Percentiles rank a stretch among this genome's conserved stretches.
phyloP scores from a whole-genome alignment of 1,140 invertebrate species.

The Patella vulgata region DNA sequence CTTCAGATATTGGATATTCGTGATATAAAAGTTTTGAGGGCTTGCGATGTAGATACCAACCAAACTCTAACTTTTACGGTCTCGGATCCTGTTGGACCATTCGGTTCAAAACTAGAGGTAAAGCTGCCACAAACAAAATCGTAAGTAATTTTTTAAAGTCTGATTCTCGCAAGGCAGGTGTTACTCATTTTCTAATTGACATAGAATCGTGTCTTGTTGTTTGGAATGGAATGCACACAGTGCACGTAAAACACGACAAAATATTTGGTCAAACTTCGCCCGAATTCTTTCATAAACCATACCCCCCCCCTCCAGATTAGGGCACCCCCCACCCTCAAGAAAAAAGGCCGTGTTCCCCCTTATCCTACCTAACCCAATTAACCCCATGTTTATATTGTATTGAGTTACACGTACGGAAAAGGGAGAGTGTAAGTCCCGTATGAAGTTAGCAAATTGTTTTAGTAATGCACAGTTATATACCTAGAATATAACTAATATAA shows the following conservation, averaged over 20 bases:
- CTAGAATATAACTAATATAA: too few relatives aligned
- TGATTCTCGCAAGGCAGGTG: not conserved
- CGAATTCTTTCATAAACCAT: not conserved
- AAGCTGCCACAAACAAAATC: constrained; percentile 69
- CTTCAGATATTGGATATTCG: constrained; percentile 82
- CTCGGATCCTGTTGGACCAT: constrained; percentile 72
- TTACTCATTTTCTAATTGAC: not conserved
- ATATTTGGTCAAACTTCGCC: not conserved
- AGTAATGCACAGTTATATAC: too few relatives aligned
- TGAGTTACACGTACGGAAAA: too few relatives aligned
- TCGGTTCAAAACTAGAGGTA: constrained; percentile 82
- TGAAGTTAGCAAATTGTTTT: too few relatives aligned
- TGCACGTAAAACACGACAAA: not conserved
- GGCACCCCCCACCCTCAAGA: too few relatives aligned
- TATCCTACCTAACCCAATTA: too few relatives aligned
- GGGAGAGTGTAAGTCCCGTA: too few relatives aligned
- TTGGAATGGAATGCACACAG: not conserved
- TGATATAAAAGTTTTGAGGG: constrained; percentile 74
- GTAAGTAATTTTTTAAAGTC: constrained; percentile 4
- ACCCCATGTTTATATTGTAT: too few relatives aligned
- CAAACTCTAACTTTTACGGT: constrained; percentile 74
- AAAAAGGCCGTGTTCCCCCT: too few relatives aligned
- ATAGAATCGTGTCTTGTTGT: not conserved
- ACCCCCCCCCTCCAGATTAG: not conserved
- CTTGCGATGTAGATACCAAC: constrained; percentile 69